phyloP scores from a whole-genome alignment of 2,888 invertebrate species.

The Hipparchia sbordonii region DNA sequence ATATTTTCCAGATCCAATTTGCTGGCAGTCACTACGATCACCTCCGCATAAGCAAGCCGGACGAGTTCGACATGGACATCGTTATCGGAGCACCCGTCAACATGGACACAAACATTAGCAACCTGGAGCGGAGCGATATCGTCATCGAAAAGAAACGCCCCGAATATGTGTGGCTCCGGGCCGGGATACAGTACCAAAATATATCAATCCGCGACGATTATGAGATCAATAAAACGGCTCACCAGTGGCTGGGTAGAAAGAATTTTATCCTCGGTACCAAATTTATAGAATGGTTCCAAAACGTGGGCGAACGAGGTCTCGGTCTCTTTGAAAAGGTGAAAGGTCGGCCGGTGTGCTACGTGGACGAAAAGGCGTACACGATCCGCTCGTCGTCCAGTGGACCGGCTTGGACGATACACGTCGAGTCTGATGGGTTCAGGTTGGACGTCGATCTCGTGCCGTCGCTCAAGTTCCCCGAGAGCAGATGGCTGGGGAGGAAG shows the following conservation, averaged over 20 bases:
- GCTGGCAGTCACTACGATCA: constrained; percentile 85
- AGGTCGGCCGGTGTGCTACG: constrained; percentile 41
- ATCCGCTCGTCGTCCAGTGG: constrained; percentile 62
- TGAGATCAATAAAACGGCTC: constrained; percentile 61
- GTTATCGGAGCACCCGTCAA: constrained; percentile 79
- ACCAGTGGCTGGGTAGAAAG: constrained; percentile 63
- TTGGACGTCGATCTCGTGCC: constrained; percentile 82
- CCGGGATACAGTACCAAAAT: constrained; percentile 61
- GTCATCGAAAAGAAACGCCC: constrained; percentile 61
- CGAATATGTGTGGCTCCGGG: constrained; percentile 72
- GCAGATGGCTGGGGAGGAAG: constrained; percentile 61
- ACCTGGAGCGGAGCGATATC: constrained; percentile 71
- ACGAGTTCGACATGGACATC: constrained; percentile 85
- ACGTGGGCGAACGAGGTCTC: constrained; percentile 67
- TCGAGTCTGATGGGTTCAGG: constrained; percentile 57
- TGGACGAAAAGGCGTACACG: constrained; percentile 65
- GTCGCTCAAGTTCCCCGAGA: constrained; percentile 70
- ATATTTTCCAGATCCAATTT: constrained; percentile 57
- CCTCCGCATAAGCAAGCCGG: constrained; percentile 82
- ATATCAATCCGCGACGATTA: constrained; percentile 57
- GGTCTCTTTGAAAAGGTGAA: constrained; percentile 50
- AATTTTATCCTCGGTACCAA: constrained; percentile 70
- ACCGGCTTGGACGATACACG: constrained; percentile 80
- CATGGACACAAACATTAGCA: constrained; percentile 62
- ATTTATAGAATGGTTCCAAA: constrained; percentile 81